phyloP scores from a whole-genome alignment of 2,888 invertebrate species.

The Zaprionus obscuricornis region DNA sequence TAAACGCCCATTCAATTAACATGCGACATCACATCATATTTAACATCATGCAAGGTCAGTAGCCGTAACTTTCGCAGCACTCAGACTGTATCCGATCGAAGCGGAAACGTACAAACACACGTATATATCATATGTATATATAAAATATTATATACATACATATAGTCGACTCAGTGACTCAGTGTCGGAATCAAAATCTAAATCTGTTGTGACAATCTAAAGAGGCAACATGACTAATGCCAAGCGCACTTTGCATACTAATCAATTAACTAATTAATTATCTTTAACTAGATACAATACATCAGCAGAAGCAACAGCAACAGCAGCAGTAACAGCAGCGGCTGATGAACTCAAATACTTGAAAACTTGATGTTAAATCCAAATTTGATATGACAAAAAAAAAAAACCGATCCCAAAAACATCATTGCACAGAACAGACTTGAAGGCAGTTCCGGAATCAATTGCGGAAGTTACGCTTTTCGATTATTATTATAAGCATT shows the following conservation, averaged over 20 bases:
- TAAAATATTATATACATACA: too few relatives aligned
- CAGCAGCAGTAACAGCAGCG: not conserved
- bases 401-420: constrained; percentile 32
- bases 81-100: too few relatives aligned
- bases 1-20: constrained; percentile 53
- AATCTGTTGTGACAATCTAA: constrained; percentile 65
- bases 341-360: constrained; percentile 36
- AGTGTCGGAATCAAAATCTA: constrained; percentile 28
- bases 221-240: constrained; percentile 38
- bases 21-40: constrained; percentile 50
- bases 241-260: constrained; percentile 54
- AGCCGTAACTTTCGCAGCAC: constrained; percentile 21
- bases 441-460: constrained; percentile 61
- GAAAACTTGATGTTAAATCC: constrained; percentile 5
- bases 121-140: too few relatives aligned
- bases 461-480: constrained; percentile 66
- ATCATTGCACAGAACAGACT: constrained; percentile 15
- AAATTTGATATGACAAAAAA: too few relatives aligned
- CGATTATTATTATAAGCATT: constrained; percentile 39
- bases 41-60: constrained; percentile 70
- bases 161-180: too few relatives aligned
- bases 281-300: not conserved
- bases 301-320: not conserved
- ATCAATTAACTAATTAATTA: too few relatives aligned
- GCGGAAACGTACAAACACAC: too few relatives aligned